These are phyloP conservation scores for Philhelius pedissequus DNA, from an alignment of 2,888 invertebrate genomes.

Conservation along the genomic window DNA sequence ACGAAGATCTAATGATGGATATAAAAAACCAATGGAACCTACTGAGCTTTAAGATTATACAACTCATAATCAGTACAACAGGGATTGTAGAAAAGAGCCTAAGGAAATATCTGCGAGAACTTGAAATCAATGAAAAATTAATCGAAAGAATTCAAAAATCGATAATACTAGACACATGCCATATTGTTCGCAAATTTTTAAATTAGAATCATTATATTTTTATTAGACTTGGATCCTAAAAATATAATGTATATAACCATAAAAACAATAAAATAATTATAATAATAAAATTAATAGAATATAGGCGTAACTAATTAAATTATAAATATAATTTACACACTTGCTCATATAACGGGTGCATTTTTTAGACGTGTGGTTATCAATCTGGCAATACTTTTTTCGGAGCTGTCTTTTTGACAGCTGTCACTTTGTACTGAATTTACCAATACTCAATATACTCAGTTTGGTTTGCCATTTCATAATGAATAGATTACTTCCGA, in stretches of 20 bases:
- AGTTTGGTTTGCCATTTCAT: too few relatives aligned
- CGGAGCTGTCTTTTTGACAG: too few relatives aligned
- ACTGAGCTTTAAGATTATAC: not conserved
- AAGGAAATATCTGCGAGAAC: too few relatives aligned
- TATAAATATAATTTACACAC: too few relatives aligned
- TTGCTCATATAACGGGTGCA: too few relatives aligned
- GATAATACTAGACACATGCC: not conserved
- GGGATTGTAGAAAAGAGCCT: not conserved
- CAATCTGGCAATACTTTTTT: too few relatives aligned
- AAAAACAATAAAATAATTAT: not conserved
- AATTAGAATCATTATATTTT: not conserved
- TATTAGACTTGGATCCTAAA: not conserved
- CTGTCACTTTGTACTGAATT: too few relatives aligned
- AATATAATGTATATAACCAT: not conserved
- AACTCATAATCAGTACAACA: not conserved
- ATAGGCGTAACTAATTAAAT: too few relatives aligned
- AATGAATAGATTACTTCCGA: too few relatives aligned
- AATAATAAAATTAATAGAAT: not conserved
- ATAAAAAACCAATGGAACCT: not conserved
- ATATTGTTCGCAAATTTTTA: not conserved
- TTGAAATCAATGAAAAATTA: not conserved
- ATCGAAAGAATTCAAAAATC: not conserved
- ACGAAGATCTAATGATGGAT: not conserved
- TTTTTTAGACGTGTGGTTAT: too few relatives aligned
- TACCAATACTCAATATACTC: too few relatives aligned